phyloP scores from a whole-genome alignment of 2,888 invertebrate species.

The Ceratothoa steindachneri region DNA sequence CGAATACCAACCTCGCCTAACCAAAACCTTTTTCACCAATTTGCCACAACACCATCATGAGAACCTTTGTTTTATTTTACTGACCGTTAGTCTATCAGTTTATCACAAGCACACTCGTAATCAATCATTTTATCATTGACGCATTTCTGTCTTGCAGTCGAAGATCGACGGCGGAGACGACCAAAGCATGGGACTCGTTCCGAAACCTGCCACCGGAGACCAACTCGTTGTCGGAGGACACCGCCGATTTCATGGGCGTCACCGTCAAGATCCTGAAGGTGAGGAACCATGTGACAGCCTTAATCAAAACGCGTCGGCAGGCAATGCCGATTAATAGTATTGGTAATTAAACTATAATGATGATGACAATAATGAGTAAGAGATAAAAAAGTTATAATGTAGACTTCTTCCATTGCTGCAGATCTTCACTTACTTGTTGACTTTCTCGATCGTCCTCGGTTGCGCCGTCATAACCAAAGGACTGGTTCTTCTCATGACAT shows the following conservation, averaged over 20 bases:
- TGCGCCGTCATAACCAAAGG: conserved; percentile 85
- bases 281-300: background rate
- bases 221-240: conserved; percentile 67
- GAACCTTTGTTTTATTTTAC: no score
- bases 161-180: conserved; percentile 54
- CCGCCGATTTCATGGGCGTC: conserved; percentile 65
- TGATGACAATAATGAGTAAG: background rate
- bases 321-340: background rate
- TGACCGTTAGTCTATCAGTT: no score
- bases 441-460: conserved; percentile 76
- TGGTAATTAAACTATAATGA: background rate
- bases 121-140: background rate
- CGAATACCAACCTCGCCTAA: no score
- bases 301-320: background rate
- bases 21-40: no score
- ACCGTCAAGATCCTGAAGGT: conserved; percentile 63
- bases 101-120: no score
- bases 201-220: conserved; percentile 66
- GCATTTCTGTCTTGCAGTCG: conserved; percentile 55
- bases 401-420: conserved; percentile 29
- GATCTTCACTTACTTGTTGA: conserved; percentile 73
- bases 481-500: conserved; percentile 84
- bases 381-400: background rate
- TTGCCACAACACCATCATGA: no score
- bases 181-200: conserved; percentile 76